Evolutionary conservation across 2,797 vertebrate species (phyloP).

Genomic region (Babyrousa celebensis): DNA sequence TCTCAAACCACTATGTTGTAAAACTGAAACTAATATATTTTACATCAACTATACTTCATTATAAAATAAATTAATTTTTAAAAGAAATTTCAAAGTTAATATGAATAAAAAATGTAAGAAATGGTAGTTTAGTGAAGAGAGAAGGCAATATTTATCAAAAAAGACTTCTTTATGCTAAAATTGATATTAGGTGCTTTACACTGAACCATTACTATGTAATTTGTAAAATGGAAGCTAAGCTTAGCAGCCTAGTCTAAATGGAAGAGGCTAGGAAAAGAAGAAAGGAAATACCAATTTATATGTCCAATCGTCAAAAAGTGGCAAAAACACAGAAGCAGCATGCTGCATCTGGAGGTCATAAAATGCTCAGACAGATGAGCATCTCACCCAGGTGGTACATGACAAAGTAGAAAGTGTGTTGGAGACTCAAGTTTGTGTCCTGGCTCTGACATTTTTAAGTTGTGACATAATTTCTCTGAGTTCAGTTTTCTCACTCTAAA

Average conservation of each 20-base stretch:
- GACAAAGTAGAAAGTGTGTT: neutral
- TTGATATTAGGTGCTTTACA: neutral
- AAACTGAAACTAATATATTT: too few relatives aligned
- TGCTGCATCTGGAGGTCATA: neutral
- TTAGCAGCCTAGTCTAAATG: neutral
- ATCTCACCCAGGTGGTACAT: neutral
- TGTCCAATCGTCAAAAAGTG: neutral
- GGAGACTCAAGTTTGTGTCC: neutral
- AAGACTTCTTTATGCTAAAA: neutral
- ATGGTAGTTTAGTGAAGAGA: neutral
- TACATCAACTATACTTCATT: too few relatives aligned
- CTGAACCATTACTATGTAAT: neutral
- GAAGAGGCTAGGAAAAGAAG: constrained; percentile 23
- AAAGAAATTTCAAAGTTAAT: too few relatives aligned
- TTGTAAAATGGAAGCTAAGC: neutral
- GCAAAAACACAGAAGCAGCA: neutral
- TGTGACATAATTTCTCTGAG: neutral
- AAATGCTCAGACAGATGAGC: neutral
- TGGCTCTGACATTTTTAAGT: neutral
- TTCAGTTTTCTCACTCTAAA: constrained; percentile 26
- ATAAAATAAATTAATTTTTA: too few relatives aligned
- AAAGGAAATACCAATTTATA: neutral
- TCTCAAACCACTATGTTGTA: too few relatives aligned
- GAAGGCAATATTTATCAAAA: neutral
- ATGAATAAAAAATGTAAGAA: too few relatives aligned